phyloP scores from a whole-genome alignment of 1,140 invertebrate genomes.

The Linepithema humile region DNA sequence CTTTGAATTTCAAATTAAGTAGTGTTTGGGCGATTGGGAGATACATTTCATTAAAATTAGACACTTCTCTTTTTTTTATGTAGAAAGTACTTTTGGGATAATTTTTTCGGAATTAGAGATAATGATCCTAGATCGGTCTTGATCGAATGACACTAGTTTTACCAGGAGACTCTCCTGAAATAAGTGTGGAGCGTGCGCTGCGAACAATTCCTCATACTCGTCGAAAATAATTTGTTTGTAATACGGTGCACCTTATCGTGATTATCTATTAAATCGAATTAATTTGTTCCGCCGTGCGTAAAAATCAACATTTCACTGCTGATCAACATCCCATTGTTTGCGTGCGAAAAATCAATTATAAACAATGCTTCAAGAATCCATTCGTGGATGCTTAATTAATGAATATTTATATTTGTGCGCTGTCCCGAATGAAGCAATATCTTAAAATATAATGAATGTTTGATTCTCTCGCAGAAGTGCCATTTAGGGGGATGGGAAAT shows the following conservation, averaged over 20 bases:
- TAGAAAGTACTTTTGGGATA: background rate
- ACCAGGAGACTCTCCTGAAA: conserved; percentile 56
- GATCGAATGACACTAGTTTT: background rate
- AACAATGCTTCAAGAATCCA: background rate
- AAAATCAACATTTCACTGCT: background rate
- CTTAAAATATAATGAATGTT: conserved; percentile 39
- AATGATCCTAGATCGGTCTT: conserved; percentile 31
- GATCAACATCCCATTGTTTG: background rate
- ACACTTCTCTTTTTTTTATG: background rate
- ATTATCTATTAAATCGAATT: background rate
- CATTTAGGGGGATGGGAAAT: conserved; percentile 47
- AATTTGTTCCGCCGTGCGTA: background rate
- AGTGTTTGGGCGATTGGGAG: no score
- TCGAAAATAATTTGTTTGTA: conserved; percentile 62
- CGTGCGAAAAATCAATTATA: background rate
- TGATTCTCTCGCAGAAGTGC: conserved; percentile 38
- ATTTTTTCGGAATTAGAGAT: conserved; percentile 1
- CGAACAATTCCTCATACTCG: conserved; percentile 80
- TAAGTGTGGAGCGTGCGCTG: conserved; percentile 76
- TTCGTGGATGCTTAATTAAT: background rate
- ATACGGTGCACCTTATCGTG: background rate
- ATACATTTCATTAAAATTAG: background rate
- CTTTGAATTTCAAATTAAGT: background rate
- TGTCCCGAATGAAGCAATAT: conserved; percentile 5
- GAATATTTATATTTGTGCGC: background rate